phyloP scores from a whole-genome alignment of 2,113 vertebrate species.

The Hippoglossus stenolepis region DNA sequence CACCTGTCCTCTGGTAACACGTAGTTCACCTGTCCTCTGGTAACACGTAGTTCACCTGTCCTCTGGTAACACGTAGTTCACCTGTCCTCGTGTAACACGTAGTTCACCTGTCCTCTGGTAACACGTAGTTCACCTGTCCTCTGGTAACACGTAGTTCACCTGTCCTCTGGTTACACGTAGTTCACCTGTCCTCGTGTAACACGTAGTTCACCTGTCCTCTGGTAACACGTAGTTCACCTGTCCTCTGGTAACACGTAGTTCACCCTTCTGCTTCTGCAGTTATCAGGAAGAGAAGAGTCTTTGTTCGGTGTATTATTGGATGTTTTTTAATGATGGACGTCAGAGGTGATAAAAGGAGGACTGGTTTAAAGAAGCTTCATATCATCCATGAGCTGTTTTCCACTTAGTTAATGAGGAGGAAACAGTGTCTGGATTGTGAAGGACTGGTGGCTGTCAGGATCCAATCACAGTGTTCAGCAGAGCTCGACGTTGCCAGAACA shows the following conservation, averaged over 20 bases:
- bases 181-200: constrained; percentile 1
- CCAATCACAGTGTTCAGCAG: constrained; percentile 14
- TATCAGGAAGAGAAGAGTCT: too few relatives aligned
- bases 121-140: constrained; percentile 61
- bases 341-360: background rate
- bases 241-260: too few relatives aligned
- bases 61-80: constrained; percentile 61
- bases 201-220: constrained; percentile 60
- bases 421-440: background rate
- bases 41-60: constrained; percentile 61
- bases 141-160: constrained; percentile 61
- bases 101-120: constrained; percentile 60
- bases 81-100: too few relatives aligned
- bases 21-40: constrained; percentile 61
- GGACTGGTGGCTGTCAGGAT: background rate
- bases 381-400: too few relatives aligned
- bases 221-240: constrained; percentile 61
- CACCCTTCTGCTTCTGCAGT: too few relatives aligned
- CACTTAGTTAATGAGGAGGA: background rate
- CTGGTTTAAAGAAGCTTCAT: background rate
- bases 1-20: background rate
- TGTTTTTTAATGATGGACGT: background rate
- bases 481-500: background rate
- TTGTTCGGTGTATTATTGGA: background rate
- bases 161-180: constrained; percentile 53